Evolutionary conservation across 2,797 vertebrate species (phyloP).

Genomic region (Esox masquinongy): DNA sequence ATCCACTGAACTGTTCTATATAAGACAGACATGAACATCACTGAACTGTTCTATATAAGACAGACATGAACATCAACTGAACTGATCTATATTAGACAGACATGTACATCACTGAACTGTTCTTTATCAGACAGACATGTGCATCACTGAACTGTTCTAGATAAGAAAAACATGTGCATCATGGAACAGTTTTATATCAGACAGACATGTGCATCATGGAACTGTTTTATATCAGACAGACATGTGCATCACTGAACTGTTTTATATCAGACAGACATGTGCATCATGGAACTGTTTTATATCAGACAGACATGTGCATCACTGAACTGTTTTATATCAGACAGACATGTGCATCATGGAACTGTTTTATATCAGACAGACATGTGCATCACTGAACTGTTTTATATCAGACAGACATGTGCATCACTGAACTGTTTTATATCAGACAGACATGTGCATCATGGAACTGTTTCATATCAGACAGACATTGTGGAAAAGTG

Average conservation of each 20-base stretch:
- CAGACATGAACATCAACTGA: background rate
- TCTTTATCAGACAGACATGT: constrained; percentile 1
- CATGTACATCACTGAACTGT: background rate
- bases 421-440: too few relatives aligned
- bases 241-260: background rate
- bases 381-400: background rate
- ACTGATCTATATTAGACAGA: constrained; percentile 21
- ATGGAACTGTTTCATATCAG: background rate
- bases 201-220: background rate
- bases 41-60: too few relatives aligned
- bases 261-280: background rate
- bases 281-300: background rate
- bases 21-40: background rate
- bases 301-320: too few relatives aligned
- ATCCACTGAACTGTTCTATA: background rate
- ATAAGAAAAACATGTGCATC: background rate
- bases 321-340: too few relatives aligned
- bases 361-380: too few relatives aligned
- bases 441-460: background rate
- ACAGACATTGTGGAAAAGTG: background rate
- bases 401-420: background rate
- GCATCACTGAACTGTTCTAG: background rate
- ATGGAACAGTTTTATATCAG: background rate
- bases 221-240: background rate
- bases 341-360: too few relatives aligned